A percentile compares a stretch with the other conserved stretches of the same genome.
These are phyloP conservation scores for Ellobium chinense DNA, from an alignment of 2,888 invertebrate genomes.

Conservation along the genomic window DNA sequence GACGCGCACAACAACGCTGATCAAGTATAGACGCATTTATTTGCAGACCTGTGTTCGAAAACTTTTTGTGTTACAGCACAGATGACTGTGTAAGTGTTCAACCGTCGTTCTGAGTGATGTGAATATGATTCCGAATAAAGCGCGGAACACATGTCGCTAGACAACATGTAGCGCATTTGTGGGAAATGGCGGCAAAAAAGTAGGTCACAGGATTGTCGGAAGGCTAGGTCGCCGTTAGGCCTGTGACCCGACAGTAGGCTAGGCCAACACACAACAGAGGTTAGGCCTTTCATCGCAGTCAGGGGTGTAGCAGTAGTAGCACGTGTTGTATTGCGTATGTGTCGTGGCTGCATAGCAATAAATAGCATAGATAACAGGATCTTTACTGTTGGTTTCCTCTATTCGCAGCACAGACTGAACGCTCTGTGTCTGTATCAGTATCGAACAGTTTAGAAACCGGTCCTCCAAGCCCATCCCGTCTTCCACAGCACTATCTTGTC, in stretches of 20 bases:
- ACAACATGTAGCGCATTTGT: constrained; percentile 22
- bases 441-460: too few species aligned
- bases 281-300: too few species aligned
- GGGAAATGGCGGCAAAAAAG: constrained; percentile 43
- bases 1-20: constrained; percentile 15
- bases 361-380: too few species aligned
- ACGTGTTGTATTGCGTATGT: too few species aligned
- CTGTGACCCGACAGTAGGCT: constrained; percentile 12
- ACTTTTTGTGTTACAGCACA: neutral
- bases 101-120: neutral
- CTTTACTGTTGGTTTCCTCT: too few species aligned
- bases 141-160: neutral
- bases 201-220: constrained; percentile 31
- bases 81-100: constrained; percentile 17
- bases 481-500: too few species aligned
- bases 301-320: too few species aligned
- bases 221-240: constrained; percentile 44
- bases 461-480: too few species aligned
- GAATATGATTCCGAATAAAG: neutral
- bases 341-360: too few species aligned
- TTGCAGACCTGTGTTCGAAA: constrained; percentile 1
- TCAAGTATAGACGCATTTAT: neutral
- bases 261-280: constrained; percentile 27
- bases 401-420: too few species aligned
- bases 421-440: too few species aligned